Evolutionary conservation across 2,797 vertebrate genomes (phyloP).

Genomic region (Platalea minor): DNA sequence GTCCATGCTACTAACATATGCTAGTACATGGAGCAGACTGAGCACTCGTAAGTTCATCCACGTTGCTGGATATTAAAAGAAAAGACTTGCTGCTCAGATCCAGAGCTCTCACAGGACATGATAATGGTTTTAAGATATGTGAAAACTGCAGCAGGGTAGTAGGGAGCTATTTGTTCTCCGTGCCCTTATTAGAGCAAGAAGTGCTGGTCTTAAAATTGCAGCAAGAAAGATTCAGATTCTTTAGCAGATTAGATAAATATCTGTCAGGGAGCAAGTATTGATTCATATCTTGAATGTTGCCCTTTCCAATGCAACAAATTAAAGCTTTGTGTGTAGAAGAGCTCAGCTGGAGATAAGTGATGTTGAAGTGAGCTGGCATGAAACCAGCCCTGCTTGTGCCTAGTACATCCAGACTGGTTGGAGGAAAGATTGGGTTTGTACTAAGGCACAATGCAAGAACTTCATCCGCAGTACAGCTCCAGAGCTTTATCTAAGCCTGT

Average conservation of each 20-base stretch:
- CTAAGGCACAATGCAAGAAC: not conserved
- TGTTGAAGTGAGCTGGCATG: not conserved
- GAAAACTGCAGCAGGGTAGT: not conserved
- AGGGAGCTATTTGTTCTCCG: not conserved
- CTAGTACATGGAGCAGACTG: not conserved
- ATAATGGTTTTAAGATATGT: not conserved
- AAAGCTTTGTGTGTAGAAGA: not conserved
- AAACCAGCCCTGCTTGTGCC: not conserved
- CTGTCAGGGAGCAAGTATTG: not conserved
- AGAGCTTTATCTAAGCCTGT: not conserved
- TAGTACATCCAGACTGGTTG: accelerated
- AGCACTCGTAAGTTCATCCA: not conserved
- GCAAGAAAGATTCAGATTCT: not conserved
- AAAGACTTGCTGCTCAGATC: not conserved
- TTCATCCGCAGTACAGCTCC: not conserved
- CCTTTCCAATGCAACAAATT: not conserved
- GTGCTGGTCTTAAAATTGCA: not conserved
- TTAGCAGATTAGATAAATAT: not conserved
- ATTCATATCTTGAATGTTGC: not conserved
- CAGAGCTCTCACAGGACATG: not conserved
- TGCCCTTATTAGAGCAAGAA: not conserved
- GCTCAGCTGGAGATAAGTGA: not conserved
- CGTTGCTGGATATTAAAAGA: not conserved
- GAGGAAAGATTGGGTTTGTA: not conserved
- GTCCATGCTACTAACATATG: not conserved